These are phyloP conservation scores for Percina caprodes DNA, from an alignment of 2,113 vertebrate species.

Conservation along the genomic window DNA sequence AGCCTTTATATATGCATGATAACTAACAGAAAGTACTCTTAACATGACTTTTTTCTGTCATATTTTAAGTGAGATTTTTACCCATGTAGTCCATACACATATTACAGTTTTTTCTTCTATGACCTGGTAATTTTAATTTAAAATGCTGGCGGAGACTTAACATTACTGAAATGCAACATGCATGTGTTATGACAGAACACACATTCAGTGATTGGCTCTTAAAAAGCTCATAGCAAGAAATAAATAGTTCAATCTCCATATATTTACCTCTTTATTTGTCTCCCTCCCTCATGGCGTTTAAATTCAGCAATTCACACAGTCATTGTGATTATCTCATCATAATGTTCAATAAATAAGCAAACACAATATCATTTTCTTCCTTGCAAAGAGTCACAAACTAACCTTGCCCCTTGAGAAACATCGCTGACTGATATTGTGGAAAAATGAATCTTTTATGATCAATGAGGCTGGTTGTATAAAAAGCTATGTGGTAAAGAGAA, in stretches of 20 bases:
- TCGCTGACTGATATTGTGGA: conserved; percentile 16
- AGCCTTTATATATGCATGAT: too few species aligned
- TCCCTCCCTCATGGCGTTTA: not conserved
- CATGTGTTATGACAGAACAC: not conserved
- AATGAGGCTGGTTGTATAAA: conserved; percentile 26
- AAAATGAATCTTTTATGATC: conserved; percentile 21
- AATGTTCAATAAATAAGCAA: conserved; percentile 5
- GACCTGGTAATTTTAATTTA: not conserved
- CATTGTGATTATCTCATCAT: not conserved
- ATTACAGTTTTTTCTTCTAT: not conserved
- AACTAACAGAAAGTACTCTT: too few species aligned
- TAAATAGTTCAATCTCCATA: not conserved
- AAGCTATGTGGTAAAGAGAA: conserved; percentile 34
- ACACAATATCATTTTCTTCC: not conserved
- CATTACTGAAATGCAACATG: not conserved
- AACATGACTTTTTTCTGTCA: too few species aligned
- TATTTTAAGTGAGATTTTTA: not conserved
- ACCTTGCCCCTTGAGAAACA: not conserved
- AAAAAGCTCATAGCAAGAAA: not conserved
- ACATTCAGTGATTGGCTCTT: conserved; percentile 4
- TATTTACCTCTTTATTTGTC: not conserved
- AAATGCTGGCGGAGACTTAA: too few species aligned
- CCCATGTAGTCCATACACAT: not conserved
- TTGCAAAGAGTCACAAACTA: not conserved
- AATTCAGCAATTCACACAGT: not conserved